These are phyloP conservation scores for Alethe diademata DNA, from an alignment of 2,113 vertebrate species.

Conservation along the genomic window DNA sequence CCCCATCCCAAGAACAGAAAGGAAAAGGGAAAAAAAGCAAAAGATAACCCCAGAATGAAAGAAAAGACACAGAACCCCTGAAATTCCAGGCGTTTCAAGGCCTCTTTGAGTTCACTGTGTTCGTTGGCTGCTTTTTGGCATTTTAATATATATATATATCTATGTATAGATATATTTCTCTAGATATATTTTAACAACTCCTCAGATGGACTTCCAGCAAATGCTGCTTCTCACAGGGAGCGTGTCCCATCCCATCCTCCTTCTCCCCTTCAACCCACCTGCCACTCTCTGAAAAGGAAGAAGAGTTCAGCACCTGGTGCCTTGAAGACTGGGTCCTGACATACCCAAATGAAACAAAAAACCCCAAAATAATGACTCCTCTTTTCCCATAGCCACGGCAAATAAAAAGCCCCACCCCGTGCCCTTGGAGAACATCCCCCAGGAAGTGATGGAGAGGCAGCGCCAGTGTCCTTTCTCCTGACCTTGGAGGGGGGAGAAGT, in stretches of 20 bases:
- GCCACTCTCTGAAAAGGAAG: neutral
- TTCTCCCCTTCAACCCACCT: neutral
- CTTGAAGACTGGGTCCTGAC: neutral
- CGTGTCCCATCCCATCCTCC: neutral
- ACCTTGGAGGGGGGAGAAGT: neutral
- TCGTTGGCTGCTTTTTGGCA: constrained; percentile 54
- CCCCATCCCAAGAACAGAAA: neutral
- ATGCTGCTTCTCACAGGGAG: neutral
- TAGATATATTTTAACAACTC: constrained; percentile 5
- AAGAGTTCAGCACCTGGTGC: constrained; percentile 41
- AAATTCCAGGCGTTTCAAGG: constrained; percentile 62
- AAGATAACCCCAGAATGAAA: constrained; percentile 27
- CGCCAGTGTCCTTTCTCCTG: neutral
- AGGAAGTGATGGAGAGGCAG: neutral
- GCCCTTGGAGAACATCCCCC: neutral
- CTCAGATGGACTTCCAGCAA: neutral
- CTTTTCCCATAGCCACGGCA: neutral
- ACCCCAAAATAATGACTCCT: neutral
- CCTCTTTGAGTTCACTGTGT: constrained; percentile 49
- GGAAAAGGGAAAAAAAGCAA: neutral
- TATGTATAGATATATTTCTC: constrained; percentile 29
- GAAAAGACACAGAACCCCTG: constrained; percentile 45
- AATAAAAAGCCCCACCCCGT: constrained; percentile 36
- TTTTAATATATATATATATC: constrained; percentile 48
- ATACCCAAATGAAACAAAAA: neutral